Conservation (phyloP, 53 echinoderm and acorn worm species). For the Glandiceps talaboti region DNA sequence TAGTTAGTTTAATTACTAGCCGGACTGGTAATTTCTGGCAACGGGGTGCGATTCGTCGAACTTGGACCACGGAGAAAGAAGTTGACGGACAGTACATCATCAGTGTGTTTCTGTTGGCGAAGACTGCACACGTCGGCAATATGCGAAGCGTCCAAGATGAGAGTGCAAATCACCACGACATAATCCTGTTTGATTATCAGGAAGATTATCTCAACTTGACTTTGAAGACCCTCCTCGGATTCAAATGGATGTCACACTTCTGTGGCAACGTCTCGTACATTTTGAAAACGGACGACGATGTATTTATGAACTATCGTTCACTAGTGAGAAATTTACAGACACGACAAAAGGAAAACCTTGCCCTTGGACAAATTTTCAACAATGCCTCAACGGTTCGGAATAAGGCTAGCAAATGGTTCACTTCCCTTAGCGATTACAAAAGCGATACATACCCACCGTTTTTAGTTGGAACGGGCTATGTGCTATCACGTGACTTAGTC, state of each 20-base stretch:
- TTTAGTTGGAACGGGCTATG: conserved; percentile 46
- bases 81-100: conserved; percentile 5
- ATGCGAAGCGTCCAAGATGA: conserved; percentile 32
- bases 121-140: conserved; percentile 3
- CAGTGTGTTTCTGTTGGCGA: conserved; percentile 51
- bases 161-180: conserved; percentile 17
- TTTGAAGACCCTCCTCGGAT: conserved; percentile 55
- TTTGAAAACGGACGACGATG: conserved; percentile 65
- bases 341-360: conserved; percentile 11
- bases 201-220: conserved; percentile 58
- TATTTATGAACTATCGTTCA: conserved; percentile 40
- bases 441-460: conserved; percentile 39
- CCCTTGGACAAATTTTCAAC: conserved; percentile 20
- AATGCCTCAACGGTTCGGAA: conserved; percentile 27
- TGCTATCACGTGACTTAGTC: conserved; percentile 41
- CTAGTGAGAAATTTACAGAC: conserved; percentile 27
- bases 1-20: background rate
- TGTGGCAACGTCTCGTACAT: conserved; percentile 39
- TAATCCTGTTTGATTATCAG: conserved; percentile 49
- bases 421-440: conserved; percentile 33
- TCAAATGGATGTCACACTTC: conserved; percentile 42
- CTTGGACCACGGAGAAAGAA: conserved; percentile 18
- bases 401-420: conserved; percentile 43
- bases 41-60: conserved; percentile 13
- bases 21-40: background rate